These are phyloP conservation scores for Bubo bubo DNA, from an alignment of 2,113 vertebrate genomes.

Conservation along the genomic window DNA sequence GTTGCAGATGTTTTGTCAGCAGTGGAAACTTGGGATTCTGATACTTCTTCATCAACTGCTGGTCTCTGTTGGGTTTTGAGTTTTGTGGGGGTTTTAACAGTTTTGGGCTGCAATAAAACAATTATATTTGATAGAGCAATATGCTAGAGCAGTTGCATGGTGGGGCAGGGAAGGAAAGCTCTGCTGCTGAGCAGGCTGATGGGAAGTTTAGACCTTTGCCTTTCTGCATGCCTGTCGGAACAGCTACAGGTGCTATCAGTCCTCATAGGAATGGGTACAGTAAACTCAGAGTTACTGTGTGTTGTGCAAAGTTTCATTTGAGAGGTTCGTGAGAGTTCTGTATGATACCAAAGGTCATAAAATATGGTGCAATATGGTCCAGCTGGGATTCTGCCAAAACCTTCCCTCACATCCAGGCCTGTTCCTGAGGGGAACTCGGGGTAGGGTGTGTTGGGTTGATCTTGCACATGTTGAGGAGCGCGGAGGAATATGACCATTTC, in stretches of 20 bases:
- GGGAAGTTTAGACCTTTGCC: background rate
- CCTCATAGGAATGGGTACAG: background rate
- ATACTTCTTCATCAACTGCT: background rate
- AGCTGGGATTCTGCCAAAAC: background rate
- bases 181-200: background rate
- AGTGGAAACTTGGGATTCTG: background rate
- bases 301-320: background rate
- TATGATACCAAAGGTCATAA: background rate
- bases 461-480: background rate
- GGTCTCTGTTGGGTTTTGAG: background rate
- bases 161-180: background rate
- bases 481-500: fast-evolving
- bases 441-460: fast-evolving
- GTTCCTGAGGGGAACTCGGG: background rate
- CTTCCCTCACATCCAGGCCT: fast-evolving
- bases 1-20: background rate
- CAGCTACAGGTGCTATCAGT: fast-evolving
- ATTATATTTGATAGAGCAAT: background rate
- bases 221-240: background rate
- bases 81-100: background rate
- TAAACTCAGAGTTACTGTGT: background rate
- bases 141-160: fast-evolving
- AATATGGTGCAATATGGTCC: fast-evolving
- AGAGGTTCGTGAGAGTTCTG: background rate
- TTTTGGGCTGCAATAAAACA: background rate